Percentiles rank a stretch among this genome's conserved stretches.
phyloP scores from a whole-genome alignment of 2,888 invertebrate species.

The Piscicola geometra region DNA sequence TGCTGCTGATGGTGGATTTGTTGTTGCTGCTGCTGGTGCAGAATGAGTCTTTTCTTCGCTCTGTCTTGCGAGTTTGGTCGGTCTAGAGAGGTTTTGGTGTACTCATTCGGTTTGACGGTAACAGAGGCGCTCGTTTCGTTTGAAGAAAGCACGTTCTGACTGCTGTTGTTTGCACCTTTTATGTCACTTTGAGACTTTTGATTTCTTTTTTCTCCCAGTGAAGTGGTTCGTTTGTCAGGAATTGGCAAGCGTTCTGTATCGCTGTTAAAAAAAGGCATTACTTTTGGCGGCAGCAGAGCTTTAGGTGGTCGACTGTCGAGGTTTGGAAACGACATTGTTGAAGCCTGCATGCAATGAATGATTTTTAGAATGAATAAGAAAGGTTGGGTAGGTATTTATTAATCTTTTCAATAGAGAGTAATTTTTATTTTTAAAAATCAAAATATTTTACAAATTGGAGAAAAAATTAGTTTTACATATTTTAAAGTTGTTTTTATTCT shows the following conservation, averaged over 20 bases:
- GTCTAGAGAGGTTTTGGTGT: slow-evolving; percentile 34
- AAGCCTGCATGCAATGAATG: too few relatives aligned
- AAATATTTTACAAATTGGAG: too few relatives aligned
- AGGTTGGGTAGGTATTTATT: too few relatives aligned
- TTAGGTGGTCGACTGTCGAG: background rate
- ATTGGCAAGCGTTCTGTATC: background rate
- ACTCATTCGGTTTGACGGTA: slow-evolving; percentile 27
- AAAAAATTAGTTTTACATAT: too few relatives aligned
- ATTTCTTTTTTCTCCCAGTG: background rate
- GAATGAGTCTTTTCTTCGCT: slow-evolving; percentile 2
- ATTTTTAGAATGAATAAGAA: too few relatives aligned
- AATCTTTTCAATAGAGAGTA: too few relatives aligned
- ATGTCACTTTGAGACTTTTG: background rate
- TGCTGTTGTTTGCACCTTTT: background rate
- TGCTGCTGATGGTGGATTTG: slow-evolving; percentile 6
- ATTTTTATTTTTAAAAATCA: too few relatives aligned
- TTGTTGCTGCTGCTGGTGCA: slow-evolving; percentile 22
- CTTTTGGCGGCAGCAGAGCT: background rate
- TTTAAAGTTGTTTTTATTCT: too few relatives aligned
- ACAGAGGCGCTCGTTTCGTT: background rate
- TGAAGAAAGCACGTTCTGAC: background rate
- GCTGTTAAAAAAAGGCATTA: background rate
- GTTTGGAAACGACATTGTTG: slow-evolving; percentile 18
- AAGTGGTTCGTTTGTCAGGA: slow-evolving; percentile 18
- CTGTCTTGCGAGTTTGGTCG: slow-evolving; percentile 21